phyloP scores from a whole-genome alignment of 2,888 invertebrate genomes.

The Leucoma salicis region DNA sequence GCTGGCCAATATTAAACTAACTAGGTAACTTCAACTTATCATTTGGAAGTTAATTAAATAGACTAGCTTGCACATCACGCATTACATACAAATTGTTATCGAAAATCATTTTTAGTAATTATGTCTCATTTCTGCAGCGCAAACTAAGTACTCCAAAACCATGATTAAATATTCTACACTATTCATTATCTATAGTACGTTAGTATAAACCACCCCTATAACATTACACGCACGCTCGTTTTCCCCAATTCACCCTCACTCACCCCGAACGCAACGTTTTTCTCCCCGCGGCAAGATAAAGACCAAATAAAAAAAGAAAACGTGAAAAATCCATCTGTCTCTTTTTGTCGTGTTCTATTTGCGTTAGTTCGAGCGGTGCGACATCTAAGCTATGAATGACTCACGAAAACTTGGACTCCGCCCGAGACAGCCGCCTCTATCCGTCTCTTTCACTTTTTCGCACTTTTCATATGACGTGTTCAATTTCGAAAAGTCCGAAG shows the following conservation, averaged over 20 bases:
- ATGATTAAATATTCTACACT: slow-evolving; percentile 78
- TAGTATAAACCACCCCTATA: slow-evolving; percentile 61
- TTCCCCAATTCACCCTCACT: slow-evolving; percentile 44
- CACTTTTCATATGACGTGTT: slow-evolving; percentile 70
- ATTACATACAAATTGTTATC: slow-evolving; percentile 54
- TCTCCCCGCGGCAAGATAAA: slow-evolving; percentile 73
- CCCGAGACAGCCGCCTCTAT: slow-evolving; percentile 80
- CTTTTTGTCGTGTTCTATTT: slow-evolving; percentile 45
- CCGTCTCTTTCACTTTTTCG: slow-evolving; percentile 81
- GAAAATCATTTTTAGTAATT: slow-evolving; percentile 72
- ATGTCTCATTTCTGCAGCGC: slow-evolving; percentile 66
- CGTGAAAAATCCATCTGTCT: slow-evolving; percentile 74
- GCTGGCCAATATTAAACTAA: no score
- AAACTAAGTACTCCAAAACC: slow-evolving; percentile 72
- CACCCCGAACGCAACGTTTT: slow-evolving; percentile 71
- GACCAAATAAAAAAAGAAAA: slow-evolving; percentile 81
- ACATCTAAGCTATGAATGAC: slow-evolving; percentile 78
- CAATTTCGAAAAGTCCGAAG: slow-evolving; percentile 36
- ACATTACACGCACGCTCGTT: slow-evolving; percentile 74
- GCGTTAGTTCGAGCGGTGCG: slow-evolving; percentile 58
- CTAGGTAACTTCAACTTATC: no score
- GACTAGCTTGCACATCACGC: slow-evolving; percentile 16
- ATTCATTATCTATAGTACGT: slow-evolving; percentile 68
- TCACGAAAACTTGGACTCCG: slow-evolving; percentile 81
- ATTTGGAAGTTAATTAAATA: slow-evolving; percentile 42